Evolutionary conservation across 2,797 vertebrate species (phyloP).

Genomic region (Girardinus metallicus): DNA sequence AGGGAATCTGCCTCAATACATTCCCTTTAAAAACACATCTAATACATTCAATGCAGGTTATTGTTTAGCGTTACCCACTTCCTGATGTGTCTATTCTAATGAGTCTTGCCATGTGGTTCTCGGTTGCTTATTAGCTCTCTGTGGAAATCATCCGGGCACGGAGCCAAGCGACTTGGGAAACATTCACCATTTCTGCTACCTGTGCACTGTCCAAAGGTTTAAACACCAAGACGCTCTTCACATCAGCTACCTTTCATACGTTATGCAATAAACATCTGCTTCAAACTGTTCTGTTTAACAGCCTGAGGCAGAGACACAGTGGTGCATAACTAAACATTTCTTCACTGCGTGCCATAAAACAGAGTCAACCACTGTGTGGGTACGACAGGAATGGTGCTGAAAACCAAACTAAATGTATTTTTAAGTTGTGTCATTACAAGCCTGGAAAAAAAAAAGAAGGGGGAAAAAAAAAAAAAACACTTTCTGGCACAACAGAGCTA

Average conservation of each 20-base stretch:
- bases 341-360: slow-evolving; percentile 6
- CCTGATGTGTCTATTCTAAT: slow-evolving; percentile 8
- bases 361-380: slow-evolving; percentile 7
- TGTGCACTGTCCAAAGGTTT: slow-evolving; percentile 27
- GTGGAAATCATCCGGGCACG: slow-evolving; percentile 16
- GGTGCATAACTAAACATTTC: slow-evolving; percentile 20
- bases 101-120: slow-evolving; percentile 1
- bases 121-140: slow-evolving; percentile 7
- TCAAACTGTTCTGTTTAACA: slow-evolving; percentile 15
- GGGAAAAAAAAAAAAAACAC: background rate
- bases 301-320: slow-evolving; percentile 3
- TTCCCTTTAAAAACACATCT: background rate
- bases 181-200: slow-evolving; percentile 25
- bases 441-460: background rate
- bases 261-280: slow-evolving; percentile 28
- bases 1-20: background rate
- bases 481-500: background rate
- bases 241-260: slow-evolving; percentile 12
- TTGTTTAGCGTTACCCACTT: slow-evolving; percentile 9
- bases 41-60: slow-evolving; percentile 1
- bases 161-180: slow-evolving; percentile 20
- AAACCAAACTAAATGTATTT: background rate
- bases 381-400: background rate
- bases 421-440: background rate
- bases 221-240: slow-evolving; percentile 2